Evolutionary conservation across 2,113 vertebrate genomes (phyloP).

Genomic region (Noctilio leporinus): DNA sequence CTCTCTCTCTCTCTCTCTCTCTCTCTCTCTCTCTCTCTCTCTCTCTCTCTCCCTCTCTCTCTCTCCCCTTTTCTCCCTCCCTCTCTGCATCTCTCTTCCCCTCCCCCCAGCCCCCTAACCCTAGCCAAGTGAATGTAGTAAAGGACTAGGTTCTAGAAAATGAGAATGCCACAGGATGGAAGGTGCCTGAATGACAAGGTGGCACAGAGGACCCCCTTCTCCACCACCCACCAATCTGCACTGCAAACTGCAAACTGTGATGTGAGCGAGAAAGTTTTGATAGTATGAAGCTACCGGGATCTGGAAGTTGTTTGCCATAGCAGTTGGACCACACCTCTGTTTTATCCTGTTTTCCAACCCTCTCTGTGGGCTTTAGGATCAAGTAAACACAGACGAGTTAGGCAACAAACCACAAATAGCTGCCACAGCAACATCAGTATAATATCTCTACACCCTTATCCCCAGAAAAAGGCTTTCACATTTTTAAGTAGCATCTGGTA

Average conservation of each 20-base stretch:
- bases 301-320: neutral
- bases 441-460: neutral
- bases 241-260: neutral
- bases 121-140: neutral
- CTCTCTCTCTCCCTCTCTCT: neutral
- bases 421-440: neutral
- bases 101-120: neutral
- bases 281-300: neutral
- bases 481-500: neutral
- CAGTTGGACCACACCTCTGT: neutral
- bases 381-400: neutral
- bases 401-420: neutral
- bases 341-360: neutral
- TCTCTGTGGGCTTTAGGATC: neutral
- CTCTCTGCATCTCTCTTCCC: neutral
- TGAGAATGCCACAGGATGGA: neutral
- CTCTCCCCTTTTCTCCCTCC: neutral
- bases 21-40: neutral
- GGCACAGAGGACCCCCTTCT: neutral
- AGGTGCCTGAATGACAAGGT: neutral
- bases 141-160: neutral
- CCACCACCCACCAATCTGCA: neutral
- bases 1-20: neutral
- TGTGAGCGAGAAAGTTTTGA: neutral
- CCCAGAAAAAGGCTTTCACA: neutral